A percentile compares a stretch with the other conserved stretches of the same genome.
Conservation (phyloP, 2,797 vertebrate species). For the Tapera naevia region DNA sequence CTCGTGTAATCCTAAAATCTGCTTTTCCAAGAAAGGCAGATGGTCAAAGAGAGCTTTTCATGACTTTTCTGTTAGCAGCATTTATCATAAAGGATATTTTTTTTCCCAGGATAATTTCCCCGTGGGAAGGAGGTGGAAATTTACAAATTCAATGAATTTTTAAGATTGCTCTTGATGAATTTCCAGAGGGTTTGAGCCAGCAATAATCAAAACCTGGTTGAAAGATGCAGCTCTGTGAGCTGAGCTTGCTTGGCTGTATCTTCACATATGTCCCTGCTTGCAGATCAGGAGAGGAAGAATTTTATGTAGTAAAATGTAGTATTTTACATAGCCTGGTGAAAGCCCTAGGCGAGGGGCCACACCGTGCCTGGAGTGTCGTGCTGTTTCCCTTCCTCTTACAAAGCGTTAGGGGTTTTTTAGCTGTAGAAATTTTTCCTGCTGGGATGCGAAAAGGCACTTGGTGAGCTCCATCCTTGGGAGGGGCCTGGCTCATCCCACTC, state of each 20-base stretch:
- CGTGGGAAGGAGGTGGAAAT: neutral
- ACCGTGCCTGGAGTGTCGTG: accelerated
- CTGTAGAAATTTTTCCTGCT: neutral
- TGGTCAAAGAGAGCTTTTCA: neutral
- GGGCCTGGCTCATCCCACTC: neutral
- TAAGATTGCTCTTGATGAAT: neutral
- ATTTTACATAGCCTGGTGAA: neutral
- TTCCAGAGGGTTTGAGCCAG: neutral
- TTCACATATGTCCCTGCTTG: neutral
- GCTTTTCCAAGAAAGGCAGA: neutral
- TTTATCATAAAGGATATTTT: neutral
- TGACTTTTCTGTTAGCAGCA: neutral
- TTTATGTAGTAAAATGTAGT: neutral
- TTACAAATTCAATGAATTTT: neutral
- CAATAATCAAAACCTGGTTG: neutral
- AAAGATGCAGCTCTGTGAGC: neutral
- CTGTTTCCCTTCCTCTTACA: slow-evolving; percentile 62
- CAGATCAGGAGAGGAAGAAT: neutral
- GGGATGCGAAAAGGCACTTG: neutral
- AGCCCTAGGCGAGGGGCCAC: accelerated
- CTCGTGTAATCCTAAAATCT: neutral
- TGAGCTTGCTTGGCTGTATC: neutral
- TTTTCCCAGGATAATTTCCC: neutral
- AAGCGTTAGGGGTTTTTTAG: neutral
- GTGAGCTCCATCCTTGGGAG: slow-evolving; percentile 4